phyloP scores from a whole-genome alignment of 2,113 vertebrate genomes.

The Eclectus roratus region DNA sequence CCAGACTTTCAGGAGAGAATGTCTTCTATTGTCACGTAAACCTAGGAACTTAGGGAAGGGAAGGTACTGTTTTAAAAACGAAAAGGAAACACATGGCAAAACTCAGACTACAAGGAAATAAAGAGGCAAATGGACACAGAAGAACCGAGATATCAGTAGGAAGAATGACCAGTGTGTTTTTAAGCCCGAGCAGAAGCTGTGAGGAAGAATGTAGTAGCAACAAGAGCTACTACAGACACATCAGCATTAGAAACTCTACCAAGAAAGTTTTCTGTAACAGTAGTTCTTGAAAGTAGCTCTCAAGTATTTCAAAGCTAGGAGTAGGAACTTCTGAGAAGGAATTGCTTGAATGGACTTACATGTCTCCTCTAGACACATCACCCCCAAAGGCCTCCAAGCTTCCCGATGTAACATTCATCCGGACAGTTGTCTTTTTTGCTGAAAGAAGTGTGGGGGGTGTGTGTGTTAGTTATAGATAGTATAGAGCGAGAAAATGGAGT shows the following conservation, averaged over 20 bases:
- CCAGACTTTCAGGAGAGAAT: neutral
- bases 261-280: neutral
- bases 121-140: neutral
- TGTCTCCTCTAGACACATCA: conserved; percentile 80
- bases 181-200: neutral
- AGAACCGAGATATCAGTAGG: neutral
- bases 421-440: conserved; percentile 69
- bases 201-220: neutral
- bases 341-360: conserved; percentile 76
- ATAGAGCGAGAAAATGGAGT: neutral
- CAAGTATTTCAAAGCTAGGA: neutral
- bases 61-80: neutral
- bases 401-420: conserved; percentile 77
- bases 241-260: neutral
- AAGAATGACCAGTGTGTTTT: neutral
- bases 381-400: conserved; percentile 86
- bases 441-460: neutral
- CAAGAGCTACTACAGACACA: neutral
- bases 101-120: neutral
- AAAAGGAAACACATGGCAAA: neutral
- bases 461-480: neutral
- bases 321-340: neutral
- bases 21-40: neutral
- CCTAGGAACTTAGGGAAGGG: neutral
- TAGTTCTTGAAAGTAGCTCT: neutral